phyloP scores from a whole-genome alignment of 2,888 invertebrate species.

The Argyra leucocephala region DNA sequence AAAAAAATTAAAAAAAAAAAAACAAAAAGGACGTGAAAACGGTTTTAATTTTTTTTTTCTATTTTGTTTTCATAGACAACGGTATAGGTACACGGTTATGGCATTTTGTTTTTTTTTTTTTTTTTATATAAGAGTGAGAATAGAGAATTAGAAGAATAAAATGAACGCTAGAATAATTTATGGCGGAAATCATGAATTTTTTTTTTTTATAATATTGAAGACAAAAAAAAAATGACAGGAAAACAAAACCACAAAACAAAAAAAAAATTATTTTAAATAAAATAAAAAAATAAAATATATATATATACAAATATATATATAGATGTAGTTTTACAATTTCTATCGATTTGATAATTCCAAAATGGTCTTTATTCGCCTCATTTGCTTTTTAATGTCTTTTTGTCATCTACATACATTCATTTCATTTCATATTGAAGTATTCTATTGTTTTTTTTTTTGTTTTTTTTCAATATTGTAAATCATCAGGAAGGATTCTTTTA shows the following conservation, averaged over 20 bases:
- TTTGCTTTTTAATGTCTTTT: background rate
- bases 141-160: background rate
- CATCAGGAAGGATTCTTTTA: slow-evolving; percentile 3
- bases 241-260: background rate
- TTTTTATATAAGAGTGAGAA: background rate
- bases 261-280: too few relatives aligned
- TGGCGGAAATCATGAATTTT: background rate
- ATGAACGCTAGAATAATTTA: background rate
- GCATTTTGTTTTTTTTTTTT: background rate
- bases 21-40: too few relatives aligned
- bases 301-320: background rate
- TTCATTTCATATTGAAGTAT: too few relatives aligned
- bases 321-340: background rate
- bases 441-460: too few relatives aligned
- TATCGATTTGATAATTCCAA: background rate
- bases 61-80: too few relatives aligned
- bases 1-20: too few relatives aligned
- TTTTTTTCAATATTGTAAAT: background rate
- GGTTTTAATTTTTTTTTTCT: too few relatives aligned
- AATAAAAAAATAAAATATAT: background rate
- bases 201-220: background rate
- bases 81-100: too few relatives aligned
- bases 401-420: background rate
- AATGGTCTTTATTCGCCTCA: slow-evolving; percentile 6
- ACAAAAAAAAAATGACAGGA: background rate